A percentile compares a stretch with the other conserved stretches of the same genome.
phyloP scores from a whole-genome alignment of 2,797 vertebrate species.

The Huso huso region DNA sequence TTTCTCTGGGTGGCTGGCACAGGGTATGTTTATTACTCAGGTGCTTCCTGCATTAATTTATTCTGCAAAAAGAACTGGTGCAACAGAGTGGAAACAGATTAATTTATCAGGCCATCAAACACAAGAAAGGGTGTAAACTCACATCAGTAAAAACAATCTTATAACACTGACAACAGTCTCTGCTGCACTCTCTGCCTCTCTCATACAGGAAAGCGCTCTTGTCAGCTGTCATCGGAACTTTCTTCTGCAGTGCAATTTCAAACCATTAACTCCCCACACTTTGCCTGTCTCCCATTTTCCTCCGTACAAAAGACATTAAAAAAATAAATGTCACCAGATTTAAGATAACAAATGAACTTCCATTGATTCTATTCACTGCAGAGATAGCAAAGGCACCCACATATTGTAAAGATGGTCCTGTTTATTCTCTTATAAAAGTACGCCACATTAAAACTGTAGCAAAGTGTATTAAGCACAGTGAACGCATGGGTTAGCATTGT shows the following conservation, averaged over 20 bases:
- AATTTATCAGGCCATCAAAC: constrained; percentile 78
- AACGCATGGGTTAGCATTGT: too few species aligned
- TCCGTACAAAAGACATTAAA: constrained; percentile 28
- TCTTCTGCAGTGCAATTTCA: constrained; percentile 67
- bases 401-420: too few species aligned
- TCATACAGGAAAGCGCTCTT: constrained; percentile 61
- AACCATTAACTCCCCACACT: constrained; percentile 65
- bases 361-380: too few species aligned
- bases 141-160: constrained; percentile 64
- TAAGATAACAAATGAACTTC: too few species aligned
- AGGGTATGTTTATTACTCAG: constrained; percentile 26
- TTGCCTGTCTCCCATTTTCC: constrained; percentile 56
- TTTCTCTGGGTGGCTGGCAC: constrained; percentile 67
- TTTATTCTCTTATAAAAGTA: too few species aligned
- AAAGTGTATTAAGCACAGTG: too few species aligned
- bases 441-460: too few species aligned
- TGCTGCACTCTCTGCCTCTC: constrained; percentile 63
- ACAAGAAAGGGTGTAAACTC: constrained; percentile 68
- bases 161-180: constrained; percentile 61
- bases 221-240: constrained; percentile 65
- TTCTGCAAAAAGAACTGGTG: constrained; percentile 73
- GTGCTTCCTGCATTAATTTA: constrained; percentile 66
- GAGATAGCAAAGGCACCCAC: too few species aligned
- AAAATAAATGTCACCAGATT: too few species aligned
- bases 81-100: constrained; percentile 71